Evolutionary conservation across 1,140 invertebrate species (phyloP), one percentile per base, ranked within the genome.

Genomic region (Sycophaga agraensis): DNA sequence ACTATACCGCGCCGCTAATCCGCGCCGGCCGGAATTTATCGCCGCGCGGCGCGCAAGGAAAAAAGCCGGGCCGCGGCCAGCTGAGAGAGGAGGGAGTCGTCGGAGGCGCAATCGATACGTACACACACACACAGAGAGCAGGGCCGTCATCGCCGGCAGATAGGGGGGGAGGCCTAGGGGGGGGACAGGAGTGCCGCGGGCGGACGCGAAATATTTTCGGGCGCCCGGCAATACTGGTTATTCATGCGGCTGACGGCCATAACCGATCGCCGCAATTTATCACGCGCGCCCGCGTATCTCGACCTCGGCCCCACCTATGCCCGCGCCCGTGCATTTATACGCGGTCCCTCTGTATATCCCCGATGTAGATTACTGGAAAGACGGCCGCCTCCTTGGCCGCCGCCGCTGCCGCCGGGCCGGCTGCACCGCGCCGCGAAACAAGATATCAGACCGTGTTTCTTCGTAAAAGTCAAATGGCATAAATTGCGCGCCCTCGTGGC

Each of bases 1-100:
- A 73, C 69, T 70, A 4, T 4, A 65, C 66, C 16, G 59, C n/a
- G 51, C 51, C 42, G 42, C 57, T 67, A 69, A 73, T 68, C 64
- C 61, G 59, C 59, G n/a, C n/a, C n/a, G 57, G 56, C 46, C 31
- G 66, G 68, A 68, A 74, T 74, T 73, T 74, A 74, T 73, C 39
- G 70, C 46, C 45, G 51, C 42, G 46, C 35, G 24, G 34, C 48
- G 17, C 17, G 43, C 17, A 55, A 59, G 28, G 9, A 39, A 61
- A 50, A 63, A 56, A 26, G 31, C 7, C 24, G 31, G 4, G 40
- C 34, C 26, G 17, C 31, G 7, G 34, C 34, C 4, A n/a, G n/a
- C n/a, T n/a, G n/a, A n/a, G n/a, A n/a, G n/a, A n/a, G n/a, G n/a
- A n/a, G n/a, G n/a, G n/a, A n/a, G n/a, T n/a, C n/a, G n/a, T n/a